These are phyloP conservation scores for Dysdera silvatica DNA, from an alignment of 1,140 invertebrate genomes.

Conservation along the genomic window DNA sequence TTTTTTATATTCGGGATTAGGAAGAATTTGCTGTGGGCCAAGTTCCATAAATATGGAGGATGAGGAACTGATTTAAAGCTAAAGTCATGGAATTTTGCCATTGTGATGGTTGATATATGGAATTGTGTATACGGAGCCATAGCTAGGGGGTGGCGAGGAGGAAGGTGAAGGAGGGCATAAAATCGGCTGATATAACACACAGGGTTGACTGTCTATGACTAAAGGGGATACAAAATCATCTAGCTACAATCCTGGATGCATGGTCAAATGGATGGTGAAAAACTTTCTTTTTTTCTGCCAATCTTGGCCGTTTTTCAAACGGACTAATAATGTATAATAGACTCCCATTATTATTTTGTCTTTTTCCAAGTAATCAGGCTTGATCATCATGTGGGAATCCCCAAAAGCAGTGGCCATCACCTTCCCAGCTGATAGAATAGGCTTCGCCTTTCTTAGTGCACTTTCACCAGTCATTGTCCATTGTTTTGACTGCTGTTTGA, in stretches of 20 bases:
- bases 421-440: slow-evolving; percentile 38
- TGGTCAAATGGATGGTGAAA: slow-evolving; percentile 14
- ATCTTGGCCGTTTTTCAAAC: slow-evolving; percentile 1
- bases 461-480: slow-evolving; percentile 33
- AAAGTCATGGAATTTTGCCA: neutral
- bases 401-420: slow-evolving; percentile 39
- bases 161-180: too few species aligned
- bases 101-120: neutral
- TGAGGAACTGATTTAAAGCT: neutral
- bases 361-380: slow-evolving; percentile 32
- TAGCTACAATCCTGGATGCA: too few species aligned
- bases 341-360: slow-evolving; percentile 31
- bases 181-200: too few species aligned
- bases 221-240: too few species aligned
- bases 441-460: slow-evolving; percentile 40
- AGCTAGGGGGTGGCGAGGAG: too few species aligned
- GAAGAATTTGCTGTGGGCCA: neutral
- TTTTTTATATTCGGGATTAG: neutral
- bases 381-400: slow-evolving; percentile 32
- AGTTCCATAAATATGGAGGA: neutral
- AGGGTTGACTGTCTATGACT: too few species aligned
- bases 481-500: slow-evolving; percentile 40
- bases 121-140: too few species aligned
- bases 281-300: slow-evolving; percentile 17
- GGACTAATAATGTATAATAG: too few species aligned